Conservation (phyloP, 53 echinoderm and acorn worm species). For the Henricia sp. region DNA sequence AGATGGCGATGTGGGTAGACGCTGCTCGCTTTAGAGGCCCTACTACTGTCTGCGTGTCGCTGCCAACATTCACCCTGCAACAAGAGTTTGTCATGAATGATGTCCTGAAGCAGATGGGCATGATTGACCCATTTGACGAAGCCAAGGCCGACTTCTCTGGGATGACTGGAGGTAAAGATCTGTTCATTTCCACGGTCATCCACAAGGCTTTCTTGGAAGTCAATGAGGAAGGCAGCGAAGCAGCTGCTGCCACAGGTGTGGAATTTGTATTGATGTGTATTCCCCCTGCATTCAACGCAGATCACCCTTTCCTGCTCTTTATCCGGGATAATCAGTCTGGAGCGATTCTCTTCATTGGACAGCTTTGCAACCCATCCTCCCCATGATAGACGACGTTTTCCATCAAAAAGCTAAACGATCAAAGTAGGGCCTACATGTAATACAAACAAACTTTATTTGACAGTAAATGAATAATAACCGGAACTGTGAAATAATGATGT, state of each 20-base stretch:
- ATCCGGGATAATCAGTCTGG: constrained; percentile 65
- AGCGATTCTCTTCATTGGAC: constrained; percentile 69
- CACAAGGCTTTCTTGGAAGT: constrained; percentile 92
- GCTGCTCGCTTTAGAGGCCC: constrained; percentile 22
- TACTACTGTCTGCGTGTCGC: constrained; percentile 41
- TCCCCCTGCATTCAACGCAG: constrained; percentile 45
- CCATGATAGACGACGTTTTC: too few relatives aligned
- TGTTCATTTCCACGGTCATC: constrained; percentile 75
- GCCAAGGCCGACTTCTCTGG: constrained; percentile 78
- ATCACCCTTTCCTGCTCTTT: constrained; percentile 86
- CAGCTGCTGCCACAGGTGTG: constrained; percentile 65
- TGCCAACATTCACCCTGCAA: constrained; percentile 82
- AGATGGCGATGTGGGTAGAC: constrained; percentile 40
- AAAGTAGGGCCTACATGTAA: too few relatives aligned
- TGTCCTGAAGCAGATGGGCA: constrained; percentile 75
- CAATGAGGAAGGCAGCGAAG: constrained; percentile 84
- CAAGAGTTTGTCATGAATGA: constrained; percentile 64
- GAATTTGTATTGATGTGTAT: not conserved
- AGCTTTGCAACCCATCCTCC: constrained; percentile 40
- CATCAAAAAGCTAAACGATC: too few relatives aligned
- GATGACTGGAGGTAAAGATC: constrained; percentile 55
- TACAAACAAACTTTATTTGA: too few relatives aligned
- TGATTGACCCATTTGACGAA: constrained; percentile 64
- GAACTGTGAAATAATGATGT: too few relatives aligned
- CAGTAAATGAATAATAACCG: too few relatives aligned